These are phyloP conservation scores for Drosophila pseudotakahashii DNA, from an alignment of 2,888 invertebrate species.

Conservation along the genomic window DNA sequence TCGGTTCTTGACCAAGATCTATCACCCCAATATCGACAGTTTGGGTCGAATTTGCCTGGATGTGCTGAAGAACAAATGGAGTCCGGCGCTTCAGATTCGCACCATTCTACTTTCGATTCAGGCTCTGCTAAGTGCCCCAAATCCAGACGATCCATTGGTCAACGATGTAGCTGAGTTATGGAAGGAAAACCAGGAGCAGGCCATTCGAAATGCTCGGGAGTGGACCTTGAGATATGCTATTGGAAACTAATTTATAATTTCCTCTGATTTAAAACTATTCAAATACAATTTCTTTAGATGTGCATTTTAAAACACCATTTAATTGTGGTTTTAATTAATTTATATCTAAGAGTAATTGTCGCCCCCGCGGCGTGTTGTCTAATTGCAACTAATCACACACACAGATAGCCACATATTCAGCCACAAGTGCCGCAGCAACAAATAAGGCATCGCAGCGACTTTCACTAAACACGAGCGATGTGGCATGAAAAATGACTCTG, in stretches of 20 bases:
- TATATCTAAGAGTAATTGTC: slow-evolving; percentile 10
- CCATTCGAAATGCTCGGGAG: slow-evolving; percentile 97
- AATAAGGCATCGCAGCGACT: slow-evolving; percentile 45
- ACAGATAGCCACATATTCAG: slow-evolving; percentile 23
- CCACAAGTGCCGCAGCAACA: slow-evolving; percentile 13
- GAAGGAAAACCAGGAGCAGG: slow-evolving; percentile 99
- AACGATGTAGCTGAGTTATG: slow-evolving; percentile 99
- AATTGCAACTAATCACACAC: slow-evolving; percentile 65
- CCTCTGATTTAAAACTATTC: not conserved
- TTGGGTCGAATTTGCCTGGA: slow-evolving; percentile 99
- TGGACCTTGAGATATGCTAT: slow-evolving; percentile 98
- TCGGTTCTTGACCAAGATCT: slow-evolving; percentile 99
- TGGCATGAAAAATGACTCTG: slow-evolving; percentile 68
- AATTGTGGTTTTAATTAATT: no score
- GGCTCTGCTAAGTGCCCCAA: slow-evolving; percentile 98
- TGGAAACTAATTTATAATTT: slow-evolving; percentile 85
- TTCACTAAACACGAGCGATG: slow-evolving; percentile 57
- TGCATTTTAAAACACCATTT: no score
- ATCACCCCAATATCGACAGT: slow-evolving; percentile 99
- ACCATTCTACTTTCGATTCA: slow-evolving; percentile 99
- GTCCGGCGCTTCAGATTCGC: slow-evolving; percentile 99
- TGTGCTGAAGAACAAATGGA: slow-evolving; percentile 99
- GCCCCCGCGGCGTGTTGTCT: slow-evolving; percentile 28
- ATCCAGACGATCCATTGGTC: slow-evolving; percentile 99
- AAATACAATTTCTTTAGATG: not conserved